Evolutionary conservation across 1,140 invertebrate species (phyloP), one percentile per base, ranked within the genome.

Genomic region (Hylaeus anthracinus): DNA sequence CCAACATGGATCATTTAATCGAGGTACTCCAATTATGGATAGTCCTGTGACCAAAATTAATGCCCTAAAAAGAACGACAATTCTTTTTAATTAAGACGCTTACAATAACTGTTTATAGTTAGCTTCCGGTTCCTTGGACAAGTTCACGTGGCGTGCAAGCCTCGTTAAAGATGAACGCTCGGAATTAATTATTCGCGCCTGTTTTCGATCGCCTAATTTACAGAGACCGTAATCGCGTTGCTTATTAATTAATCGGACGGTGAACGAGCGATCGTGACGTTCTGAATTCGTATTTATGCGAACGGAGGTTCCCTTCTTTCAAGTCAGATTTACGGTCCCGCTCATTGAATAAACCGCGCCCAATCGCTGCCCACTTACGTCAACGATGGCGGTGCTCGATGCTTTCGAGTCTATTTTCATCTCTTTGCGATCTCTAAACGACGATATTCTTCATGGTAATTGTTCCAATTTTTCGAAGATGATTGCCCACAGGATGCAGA

Each of bases 301-400:
- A 14, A 2, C 5, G 26, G n/a, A 26, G 26, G 9, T 63, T 41
- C 15, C 48, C 37, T 61, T 73, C 63, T 65, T 48, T 73, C 51
- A 70, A 65, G 51, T 64, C 14, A 37, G 43, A 79, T 79, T 79
- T 79, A 79, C 26, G 71, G 45, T 0, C 51, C n/a, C 12, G 41
- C 43, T 73, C 41, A 37, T 79, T n/a, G 70, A 73, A 73, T 65
- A 79, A 79, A 79, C 77, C 70, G 71, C 53, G 70, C 10, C 77
- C 77, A 43, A 73, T 79, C 77, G 77, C 71, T 26, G 48, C 37
- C 66, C 56, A 71, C 45, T 67, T n/a, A 45, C 45, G n/a, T 48
- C 15, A 37, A 26, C 55, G 15, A 56, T 15, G 55, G 12, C 72
- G 60, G 15, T 53, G 45, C 56, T 4, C 1, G 8, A 37, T 48